Conservation (phyloP, 1,140 invertebrate species). For the Rhynchophorus ferrugineus region DNA sequence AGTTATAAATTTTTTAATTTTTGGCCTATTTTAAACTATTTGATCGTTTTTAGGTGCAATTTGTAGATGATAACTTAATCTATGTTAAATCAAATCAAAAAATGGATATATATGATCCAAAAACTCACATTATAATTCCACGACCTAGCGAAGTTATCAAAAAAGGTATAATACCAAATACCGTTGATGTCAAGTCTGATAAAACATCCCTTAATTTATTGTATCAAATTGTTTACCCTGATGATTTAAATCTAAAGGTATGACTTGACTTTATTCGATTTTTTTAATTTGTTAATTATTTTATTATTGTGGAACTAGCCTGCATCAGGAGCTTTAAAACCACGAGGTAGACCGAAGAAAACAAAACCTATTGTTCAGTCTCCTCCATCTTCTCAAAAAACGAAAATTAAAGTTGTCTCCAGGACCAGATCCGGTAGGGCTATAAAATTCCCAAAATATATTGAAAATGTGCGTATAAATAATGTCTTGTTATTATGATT, state of each 20-base stretch:
- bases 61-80: too few species aligned
- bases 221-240: conserved; percentile 33
- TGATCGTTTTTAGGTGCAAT: too few species aligned
- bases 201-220: conserved; percentile 19
- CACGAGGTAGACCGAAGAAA: conserved; percentile 14
- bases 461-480: conserved; percentile 28
- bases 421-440: conserved; percentile 35
- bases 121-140: conserved; percentile 6
- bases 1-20: too few species aligned
- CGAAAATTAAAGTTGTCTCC: conserved; percentile 13
- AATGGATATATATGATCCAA: conserved; percentile 12
- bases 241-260: conserved; percentile 33
- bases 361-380: conserved; percentile 5
- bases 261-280: not conserved
- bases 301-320: not conserved
- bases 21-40: too few species aligned
- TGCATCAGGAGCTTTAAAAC: not conserved
- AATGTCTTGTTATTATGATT: not conserved
- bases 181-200: not conserved
- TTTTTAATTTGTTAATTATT: not conserved
- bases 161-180: conserved; percentile 2
- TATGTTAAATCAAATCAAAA: too few species aligned
- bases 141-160: conserved; percentile 7
- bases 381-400: conserved; percentile 16
- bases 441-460: conserved; percentile 34